These are phyloP conservation scores for Drosophila subsilvestris DNA, from an alignment of 2,888 invertebrate species.

Conservation along the genomic window DNA sequence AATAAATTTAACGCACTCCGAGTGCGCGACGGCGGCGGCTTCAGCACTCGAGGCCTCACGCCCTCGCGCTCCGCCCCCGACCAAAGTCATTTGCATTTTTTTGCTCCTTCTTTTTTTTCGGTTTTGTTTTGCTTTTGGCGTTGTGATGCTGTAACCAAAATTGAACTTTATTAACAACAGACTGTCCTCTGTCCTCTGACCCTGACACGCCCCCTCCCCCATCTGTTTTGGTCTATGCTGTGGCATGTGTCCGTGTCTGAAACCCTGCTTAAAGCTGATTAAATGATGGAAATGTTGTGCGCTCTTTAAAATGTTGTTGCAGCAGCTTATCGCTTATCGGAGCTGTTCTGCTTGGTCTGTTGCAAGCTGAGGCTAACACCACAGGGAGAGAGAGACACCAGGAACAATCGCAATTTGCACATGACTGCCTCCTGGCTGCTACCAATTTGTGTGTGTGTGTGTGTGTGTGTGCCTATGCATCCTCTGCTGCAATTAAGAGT, in stretches of 20 bases:
- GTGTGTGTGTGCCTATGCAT: background rate
- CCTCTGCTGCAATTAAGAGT: conserved; percentile 39
- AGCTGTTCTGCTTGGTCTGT: conserved; percentile 40
- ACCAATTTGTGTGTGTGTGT: conserved; percentile 11
- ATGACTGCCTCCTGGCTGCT: conserved; percentile 18
- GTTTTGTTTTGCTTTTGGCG: background rate
- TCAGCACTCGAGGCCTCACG: conserved; percentile 14
- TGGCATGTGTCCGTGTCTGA: conserved; percentile 4
- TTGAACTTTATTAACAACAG: conserved; percentile 52
- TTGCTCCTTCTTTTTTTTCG: background rate
- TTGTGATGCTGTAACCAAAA: conserved; percentile 32
- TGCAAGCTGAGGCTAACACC: conserved; percentile 18
- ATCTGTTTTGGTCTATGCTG: background rate
- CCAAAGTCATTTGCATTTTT: conserved; percentile 52
- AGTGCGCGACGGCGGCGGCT: conserved; percentile 15
- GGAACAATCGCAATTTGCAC: conserved; percentile 40
- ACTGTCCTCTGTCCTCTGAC: conserved; percentile 18
- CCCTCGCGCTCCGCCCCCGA: conserved; percentile 16
- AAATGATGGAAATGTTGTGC: background rate
- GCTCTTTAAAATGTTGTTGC: conserved; percentile 14
- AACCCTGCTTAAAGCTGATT: conserved; percentile 18
- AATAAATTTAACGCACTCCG: conserved; percentile 75
- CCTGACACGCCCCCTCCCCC: background rate
- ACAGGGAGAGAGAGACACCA: too few species aligned
- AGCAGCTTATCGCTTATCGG: conserved; percentile 25